Conservation (phyloP, 2,113 vertebrate species). For the Ivindomyrus marchei region DNA sequence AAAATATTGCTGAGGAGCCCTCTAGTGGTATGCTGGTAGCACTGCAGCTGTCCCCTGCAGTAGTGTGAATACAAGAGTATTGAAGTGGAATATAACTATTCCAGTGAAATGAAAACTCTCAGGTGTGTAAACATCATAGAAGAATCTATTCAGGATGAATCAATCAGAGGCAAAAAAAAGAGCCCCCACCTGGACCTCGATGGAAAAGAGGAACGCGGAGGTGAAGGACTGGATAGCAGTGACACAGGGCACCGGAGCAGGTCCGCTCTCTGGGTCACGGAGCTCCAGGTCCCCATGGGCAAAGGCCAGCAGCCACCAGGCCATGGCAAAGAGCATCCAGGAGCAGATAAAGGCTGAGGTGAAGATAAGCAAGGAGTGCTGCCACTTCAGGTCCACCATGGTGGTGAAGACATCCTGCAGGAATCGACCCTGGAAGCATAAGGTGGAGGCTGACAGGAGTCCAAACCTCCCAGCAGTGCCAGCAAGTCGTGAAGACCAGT, state of each 20-base stretch:
- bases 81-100: background rate
- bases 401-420: slow-evolving; percentile 76
- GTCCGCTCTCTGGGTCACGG: slow-evolving; percentile 32
- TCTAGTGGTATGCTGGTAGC: background rate
- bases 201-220: slow-evolving; percentile 74
- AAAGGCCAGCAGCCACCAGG: slow-evolving; percentile 74
- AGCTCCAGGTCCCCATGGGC: slow-evolving; percentile 70
- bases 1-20: background rate
- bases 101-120: background rate
- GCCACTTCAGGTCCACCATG: slow-evolving; percentile 77
- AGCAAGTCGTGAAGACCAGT: background rate
- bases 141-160: background rate
- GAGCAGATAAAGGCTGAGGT: slow-evolving; percentile 74
- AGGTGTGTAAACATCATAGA: background rate
- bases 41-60: background rate
- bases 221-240: slow-evolving; percentile 73
- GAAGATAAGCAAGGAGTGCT: slow-evolving; percentile 72
- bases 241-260: slow-evolving; percentile 59
- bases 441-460: background rate
- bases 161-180: background rate
- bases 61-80: background rate
- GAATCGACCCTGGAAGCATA: slow-evolving; percentile 58
- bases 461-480: background rate
- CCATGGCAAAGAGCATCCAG: slow-evolving; percentile 76
- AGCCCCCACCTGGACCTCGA: slow-evolving; percentile 67